Base-by-base conservation (phyloP, 2,113 vertebrate genomes). In the Columba livia region DNA sequence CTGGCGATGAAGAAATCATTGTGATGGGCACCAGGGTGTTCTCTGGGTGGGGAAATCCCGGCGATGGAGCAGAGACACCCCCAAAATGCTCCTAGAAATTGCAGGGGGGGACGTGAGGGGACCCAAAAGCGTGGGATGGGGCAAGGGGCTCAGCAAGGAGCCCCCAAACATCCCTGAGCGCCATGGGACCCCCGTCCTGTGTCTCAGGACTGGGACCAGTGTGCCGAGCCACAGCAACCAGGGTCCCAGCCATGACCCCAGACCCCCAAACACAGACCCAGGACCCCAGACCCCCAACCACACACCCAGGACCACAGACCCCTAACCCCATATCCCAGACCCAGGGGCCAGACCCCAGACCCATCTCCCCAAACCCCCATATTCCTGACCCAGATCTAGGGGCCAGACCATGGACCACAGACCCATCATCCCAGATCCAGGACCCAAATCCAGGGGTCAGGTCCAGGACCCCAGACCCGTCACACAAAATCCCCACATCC, bases 21-120 rank as follows among this genome's bases (percentile, higher is more conserved):
- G 5, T n/a, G 51, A 18, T 26, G 1, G 5, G 4, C 0, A 2
- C 25, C 38, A 57, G n/a, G 3, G 2, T 7, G 11, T 38, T 38
- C 69, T 18, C 28, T 2, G 5, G 24, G 19, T 9, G 32, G 38
- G 56, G 48, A 5, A 16, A 15, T 11, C 19, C 0, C 1, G 29
- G 62, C 42, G 42, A 15, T 42, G n/a, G 42, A 20, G 28, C 19
- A 11, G 66, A 21, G 32, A 21, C 18, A 38, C 19, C 32, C 32
- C 42, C 6, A 14, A 86, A 87, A 57, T 36, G 10, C 34, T 20
- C 31, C 31, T 15, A 26, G n/a, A 42, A 64, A 51, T 50, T 56
- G n/a, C 19, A 11, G 1, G 14, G 42, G 42, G 12, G 11, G 20
- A 32, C 12, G 20, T 10, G 15, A 40, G 40, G 42, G 21, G 32